Base-by-base conservation (phyloP, 2,797 vertebrate species). In the Pseudochirops corinnae region DNA sequence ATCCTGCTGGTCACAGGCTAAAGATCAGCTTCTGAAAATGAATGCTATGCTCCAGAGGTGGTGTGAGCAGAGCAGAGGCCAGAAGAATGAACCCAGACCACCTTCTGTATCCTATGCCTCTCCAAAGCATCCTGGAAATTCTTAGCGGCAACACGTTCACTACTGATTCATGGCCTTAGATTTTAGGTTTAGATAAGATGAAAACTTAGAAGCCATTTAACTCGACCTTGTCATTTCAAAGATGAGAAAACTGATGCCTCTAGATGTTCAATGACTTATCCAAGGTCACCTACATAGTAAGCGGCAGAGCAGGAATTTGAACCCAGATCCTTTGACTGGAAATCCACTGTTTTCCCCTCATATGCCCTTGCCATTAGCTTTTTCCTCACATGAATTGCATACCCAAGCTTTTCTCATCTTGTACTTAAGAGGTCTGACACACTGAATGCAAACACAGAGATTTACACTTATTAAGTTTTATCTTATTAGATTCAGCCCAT, bases 231-330 rank as follows among this genome's bases (percentile, higher is more conserved):
- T 94, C 90, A 94, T 95, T 97, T 96, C 94, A 95, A n/a, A 90
- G 94, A 96, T 16, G 74, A 96, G 21, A 90, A 96, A 93, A 93
- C 58, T 60, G 91, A 97, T 91, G 12, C 10, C 39, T 92, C 93
- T 87, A 53, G 13, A 91, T 56, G 1, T 55, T 91, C 74, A 95
- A 39, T 2, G 29, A 91, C 91, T 90, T 56, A 90, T 50, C n/a
- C 60, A 53, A 94, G 93, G 18, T 82, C 74, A 82, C 39, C 5
- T 6, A 18, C 62, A 67, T 18, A 67, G 62, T n/a, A n/a, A 67
- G 33, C n/a, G 33, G 33, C 31, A n/a, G 31, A 46, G 2, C 21
- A 74, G n/a, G 16, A 16, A 39, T 21, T 74, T 74, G 67, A 74
- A 74, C 1, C 67, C 67, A 82, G n/a, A 46, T 82, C 39, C 16